A percentile compares a stretch with the other conserved stretches of the same genome.
Conservation (phyloP, 2,113 vertebrate genomes). For the Psilopsiagon aymara region DNA sequence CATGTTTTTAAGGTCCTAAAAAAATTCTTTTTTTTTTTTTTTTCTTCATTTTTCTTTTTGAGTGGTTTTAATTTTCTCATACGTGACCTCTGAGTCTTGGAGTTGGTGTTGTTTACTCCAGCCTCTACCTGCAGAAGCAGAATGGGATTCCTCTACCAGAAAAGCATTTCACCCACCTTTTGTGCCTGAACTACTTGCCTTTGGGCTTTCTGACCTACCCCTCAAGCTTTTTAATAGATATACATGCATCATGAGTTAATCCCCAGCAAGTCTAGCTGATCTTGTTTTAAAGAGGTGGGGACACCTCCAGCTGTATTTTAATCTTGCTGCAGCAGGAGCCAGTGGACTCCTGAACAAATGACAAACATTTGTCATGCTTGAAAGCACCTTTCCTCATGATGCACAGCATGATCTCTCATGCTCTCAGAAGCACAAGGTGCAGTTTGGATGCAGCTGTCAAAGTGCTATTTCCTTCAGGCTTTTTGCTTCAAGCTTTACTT, state of each 20-base stretch:
- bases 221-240: neutral
- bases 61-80: neutral
- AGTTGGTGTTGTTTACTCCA: neutral
- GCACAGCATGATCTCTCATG: neutral
- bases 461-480: neutral
- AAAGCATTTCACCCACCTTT: neutral
- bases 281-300: neutral
- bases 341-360: neutral
- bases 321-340: neutral
- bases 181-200: neutral
- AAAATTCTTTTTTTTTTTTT: accelerated
- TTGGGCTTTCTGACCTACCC: neutral
- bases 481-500: neutral
- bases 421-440: neutral
- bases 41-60: neutral
- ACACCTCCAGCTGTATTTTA: conserved; percentile 1
- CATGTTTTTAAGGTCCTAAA: conserved; percentile 4
- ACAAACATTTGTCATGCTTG: neutral
- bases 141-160: neutral
- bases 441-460: neutral
- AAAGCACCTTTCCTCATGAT: neutral
- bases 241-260: neutral
- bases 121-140: neutral
- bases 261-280: neutral
- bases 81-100: neutral